Conservation (phyloP, 2,797 vertebrate species). For the Poeciliopsis paucimaculata region DNA sequence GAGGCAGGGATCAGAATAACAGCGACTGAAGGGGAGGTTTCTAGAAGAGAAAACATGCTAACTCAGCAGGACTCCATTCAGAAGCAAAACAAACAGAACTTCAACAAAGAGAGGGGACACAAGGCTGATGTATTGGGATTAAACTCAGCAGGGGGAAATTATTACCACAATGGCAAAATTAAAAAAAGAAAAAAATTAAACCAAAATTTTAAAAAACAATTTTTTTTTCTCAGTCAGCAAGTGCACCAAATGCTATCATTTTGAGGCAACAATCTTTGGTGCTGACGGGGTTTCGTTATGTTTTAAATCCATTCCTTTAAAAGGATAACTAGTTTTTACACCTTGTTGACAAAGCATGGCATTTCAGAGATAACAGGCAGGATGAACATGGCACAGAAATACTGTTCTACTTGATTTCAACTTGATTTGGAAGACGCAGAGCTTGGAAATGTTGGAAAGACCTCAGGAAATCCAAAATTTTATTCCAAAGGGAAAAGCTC, state of each 20-base stretch:
- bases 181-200: slow-evolving; percentile 15
- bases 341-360: background rate
- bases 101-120: slow-evolving; percentile 59
- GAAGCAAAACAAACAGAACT: slow-evolving; percentile 64
- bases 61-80: slow-evolving; percentile 74
- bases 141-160: slow-evolving; percentile 18
- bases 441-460: background rate
- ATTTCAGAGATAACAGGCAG: background rate
- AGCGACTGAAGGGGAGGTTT: slow-evolving; percentile 63
- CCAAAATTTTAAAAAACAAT: background rate
- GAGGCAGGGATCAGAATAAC: slow-evolving; percentile 50
- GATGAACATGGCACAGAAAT: background rate
- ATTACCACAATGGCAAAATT: slow-evolving; percentile 17
- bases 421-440: background rate
- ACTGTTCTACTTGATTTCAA: background rate
- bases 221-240: background rate
- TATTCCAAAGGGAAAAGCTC: background rate
- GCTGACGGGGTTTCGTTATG: background rate
- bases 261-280: background rate
- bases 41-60: slow-evolving; percentile 73
- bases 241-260: background rate
- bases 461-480: background rate
- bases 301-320: background rate
- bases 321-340: background rate
- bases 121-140: slow-evolving; percentile 50